Conservation (phyloP, 2,113 vertebrate genomes). For the Nestor notabilis region DNA sequence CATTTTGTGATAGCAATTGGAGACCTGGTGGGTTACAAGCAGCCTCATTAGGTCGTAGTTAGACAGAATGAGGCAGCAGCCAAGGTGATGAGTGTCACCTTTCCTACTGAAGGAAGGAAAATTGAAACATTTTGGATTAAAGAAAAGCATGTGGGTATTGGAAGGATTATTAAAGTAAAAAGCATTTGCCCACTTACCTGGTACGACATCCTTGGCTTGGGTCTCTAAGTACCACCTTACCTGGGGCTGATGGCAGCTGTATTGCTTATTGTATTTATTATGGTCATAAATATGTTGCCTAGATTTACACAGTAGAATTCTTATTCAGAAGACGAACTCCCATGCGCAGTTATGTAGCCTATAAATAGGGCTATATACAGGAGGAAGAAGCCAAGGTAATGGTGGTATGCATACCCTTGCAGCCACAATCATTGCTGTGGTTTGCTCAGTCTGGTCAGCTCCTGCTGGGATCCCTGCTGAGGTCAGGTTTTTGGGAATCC, state of each 20-base stretch:
- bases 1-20: not conserved
- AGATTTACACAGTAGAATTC: not conserved
- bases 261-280: not conserved
- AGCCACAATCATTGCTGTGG: accelerated
- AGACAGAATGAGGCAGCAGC: not conserved
- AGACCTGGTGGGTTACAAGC: not conserved
- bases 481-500: not conserved
- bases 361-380: not conserved
- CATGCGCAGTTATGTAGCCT: not conserved
- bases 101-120: not conserved
- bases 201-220: not conserved
- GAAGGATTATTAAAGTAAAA: not conserved
- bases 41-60: not conserved
- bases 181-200: not conserved
- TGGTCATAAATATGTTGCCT: not conserved
- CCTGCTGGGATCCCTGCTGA: not conserved
- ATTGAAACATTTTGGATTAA: not conserved
- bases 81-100: not conserved
- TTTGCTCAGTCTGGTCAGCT: not conserved
- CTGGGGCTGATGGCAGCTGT: accelerated
- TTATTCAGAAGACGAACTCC: not conserved
- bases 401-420: not conserved
- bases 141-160: accelerated
- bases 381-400: not conserved
- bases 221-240: not conserved